Conservation (phyloP, 2,797 vertebrate species). For the Smutsia gigantea region DNA sequence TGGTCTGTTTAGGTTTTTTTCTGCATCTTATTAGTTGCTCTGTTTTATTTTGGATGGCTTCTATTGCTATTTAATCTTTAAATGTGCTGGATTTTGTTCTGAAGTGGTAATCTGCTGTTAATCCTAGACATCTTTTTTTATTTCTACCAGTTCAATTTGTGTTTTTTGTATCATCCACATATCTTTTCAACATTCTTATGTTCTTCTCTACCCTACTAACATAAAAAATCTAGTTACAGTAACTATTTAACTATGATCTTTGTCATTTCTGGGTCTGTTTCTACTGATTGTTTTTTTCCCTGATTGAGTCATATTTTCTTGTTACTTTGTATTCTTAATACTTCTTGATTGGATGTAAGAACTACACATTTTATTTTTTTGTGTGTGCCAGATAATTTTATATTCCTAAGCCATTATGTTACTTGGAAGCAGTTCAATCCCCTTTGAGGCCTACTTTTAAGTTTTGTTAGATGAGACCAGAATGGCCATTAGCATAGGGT, state of each 20-base stretch:
- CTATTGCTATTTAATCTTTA: neutral
- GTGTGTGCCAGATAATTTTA: neutral
- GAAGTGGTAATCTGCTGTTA: neutral
- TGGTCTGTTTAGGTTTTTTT: fast-evolving
- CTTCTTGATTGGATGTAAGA: neutral
- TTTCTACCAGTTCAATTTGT: neutral
- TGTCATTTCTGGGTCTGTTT: neutral
- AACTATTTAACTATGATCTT: neutral
- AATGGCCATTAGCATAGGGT: neutral
- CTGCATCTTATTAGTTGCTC: neutral
- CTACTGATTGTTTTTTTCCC: neutral
- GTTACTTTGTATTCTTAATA: neutral
- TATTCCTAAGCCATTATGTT: neutral
- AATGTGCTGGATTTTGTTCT: neutral
- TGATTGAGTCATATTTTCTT: neutral
- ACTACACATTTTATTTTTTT: neutral
- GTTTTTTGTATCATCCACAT: neutral
- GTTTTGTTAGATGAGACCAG: neutral
- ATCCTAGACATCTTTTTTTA: neutral
- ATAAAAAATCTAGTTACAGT: neutral
- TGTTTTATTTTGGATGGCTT: neutral
- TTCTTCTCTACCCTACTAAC: neutral
- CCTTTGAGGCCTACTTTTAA: neutral
- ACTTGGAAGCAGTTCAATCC: neutral
- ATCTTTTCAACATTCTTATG: neutral